These are phyloP conservation scores for Malurus leucopterus DNA, from an alignment of 2,797 vertebrate species.

Conservation along the genomic window DNA sequence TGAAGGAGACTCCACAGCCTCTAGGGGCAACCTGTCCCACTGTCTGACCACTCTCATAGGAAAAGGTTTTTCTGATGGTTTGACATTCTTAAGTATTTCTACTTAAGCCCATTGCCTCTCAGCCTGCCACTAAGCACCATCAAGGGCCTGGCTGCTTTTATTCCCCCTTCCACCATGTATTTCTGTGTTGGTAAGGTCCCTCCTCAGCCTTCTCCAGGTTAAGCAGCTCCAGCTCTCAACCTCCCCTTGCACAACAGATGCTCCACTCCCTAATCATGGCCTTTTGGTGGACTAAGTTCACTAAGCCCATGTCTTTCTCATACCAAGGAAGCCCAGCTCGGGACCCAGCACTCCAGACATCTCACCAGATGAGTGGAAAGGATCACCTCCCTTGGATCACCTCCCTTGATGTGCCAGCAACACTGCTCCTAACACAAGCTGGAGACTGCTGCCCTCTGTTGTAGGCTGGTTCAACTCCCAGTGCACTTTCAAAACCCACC, in stretches of 20 bases:
- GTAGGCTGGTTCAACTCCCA: neutral
- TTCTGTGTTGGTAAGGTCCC: rapidly evolving
- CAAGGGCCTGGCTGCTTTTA: neutral
- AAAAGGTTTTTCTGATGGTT: neutral
- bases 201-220: neutral
- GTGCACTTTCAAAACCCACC: neutral
- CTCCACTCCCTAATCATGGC: neutral
- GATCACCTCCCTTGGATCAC: no score
- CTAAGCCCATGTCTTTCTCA: rapidly evolving
- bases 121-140: neutral
- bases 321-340: neutral
- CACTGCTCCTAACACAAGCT: neutral
- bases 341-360: rapidly evolving
- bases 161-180: rapidly evolving
- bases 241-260: neutral
- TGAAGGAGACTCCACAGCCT: neutral
- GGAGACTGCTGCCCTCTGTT: rapidly evolving
- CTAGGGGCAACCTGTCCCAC: neutral
- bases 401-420: rapidly evolving
- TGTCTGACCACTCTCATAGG: rapidly evolving
- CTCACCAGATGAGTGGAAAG: neutral
- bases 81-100: neutral
- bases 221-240: neutral
- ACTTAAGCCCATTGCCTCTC: neutral
- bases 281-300: neutral